Base-by-base conservation (phyloP, 2,113 vertebrate species). In the Carassius gibelio region DNA sequence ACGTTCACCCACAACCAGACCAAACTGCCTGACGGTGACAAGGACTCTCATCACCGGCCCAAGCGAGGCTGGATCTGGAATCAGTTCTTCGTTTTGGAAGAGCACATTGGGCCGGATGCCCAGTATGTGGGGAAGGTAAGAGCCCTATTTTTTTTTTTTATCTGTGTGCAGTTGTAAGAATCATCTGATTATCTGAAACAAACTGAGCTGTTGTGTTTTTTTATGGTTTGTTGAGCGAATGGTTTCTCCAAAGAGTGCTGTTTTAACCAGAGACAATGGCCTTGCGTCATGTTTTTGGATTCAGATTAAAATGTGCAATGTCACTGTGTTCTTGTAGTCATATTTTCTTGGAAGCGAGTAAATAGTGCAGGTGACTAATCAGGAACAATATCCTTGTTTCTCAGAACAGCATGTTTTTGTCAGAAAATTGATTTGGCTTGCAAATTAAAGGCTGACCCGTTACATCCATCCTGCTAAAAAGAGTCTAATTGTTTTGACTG, bases 71-170 rank as follows among this genome's bases (percentile, higher is more conserved):
- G 96, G 96, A 96, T 97, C 42, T 97, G 96, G 96, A 97, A 97
- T 91, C 96, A 97, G 94, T 97, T 97, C 95, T 97, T 96, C 91
- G 96, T 97, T 96, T 96, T 97, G 96, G 96, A 97, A 96, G 96
- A 97, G 92, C 96, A 97, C 66, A 96, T 96, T 89, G 96, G 96
- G 93, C 94, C 96, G 74, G 96, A 97, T 86, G 94, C 95, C 82
- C 96, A 97, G 30, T 96, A 97, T 83, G 96, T 97, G 80, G 96
- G 96, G 91, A 97, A 97, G 94, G 96, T 96, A 96, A 94, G 91
- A 80, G 42, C 50, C 69, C 19, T 75, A 42, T n/a, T 38, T 34
- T 8, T 36, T 23, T 14, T n/a, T 71, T 30, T 3, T 2, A 9
- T 69, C 13, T 14, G 8, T 42, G 19, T 59, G 30, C n/a, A n/a